phyloP scores from a whole-genome alignment of 2,113 vertebrate genomes.

The Oryzias celebensis region DNA sequence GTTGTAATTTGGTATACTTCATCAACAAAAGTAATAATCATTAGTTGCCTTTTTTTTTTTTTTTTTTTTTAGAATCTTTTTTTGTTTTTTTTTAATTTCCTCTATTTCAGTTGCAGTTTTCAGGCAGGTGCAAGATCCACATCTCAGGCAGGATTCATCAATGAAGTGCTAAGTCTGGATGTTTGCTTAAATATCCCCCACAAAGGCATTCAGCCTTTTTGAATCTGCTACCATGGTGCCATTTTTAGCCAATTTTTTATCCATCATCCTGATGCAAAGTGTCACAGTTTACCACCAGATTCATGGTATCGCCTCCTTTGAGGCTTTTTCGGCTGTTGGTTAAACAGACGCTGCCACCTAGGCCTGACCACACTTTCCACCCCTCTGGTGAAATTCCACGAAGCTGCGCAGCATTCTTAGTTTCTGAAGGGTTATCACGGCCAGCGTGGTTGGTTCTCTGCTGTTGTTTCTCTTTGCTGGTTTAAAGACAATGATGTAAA shows the following conservation, averaged over 20 bases:
- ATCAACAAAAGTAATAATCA: too few species aligned
- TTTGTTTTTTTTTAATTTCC: too few species aligned
- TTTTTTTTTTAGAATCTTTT: too few species aligned
- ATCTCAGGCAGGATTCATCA: constrained; percentile 13
- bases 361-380: constrained; percentile 60
- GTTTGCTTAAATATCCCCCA: constrained; percentile 24
- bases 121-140: not conserved
- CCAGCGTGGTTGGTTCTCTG: not conserved
- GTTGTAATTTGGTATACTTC: too few species aligned
- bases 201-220: constrained; percentile 2
- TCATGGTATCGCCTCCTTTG: not conserved
- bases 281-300: constrained; percentile 47
- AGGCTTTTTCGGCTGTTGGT: constrained; percentile 5
- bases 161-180: constrained; percentile 39
- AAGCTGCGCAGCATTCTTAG: constrained; percentile 54
- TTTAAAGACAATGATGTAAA: not conserved
- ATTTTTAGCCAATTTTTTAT: constrained; percentile 18
- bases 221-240: constrained; percentile 21
- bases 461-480: not conserved
- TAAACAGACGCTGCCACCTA: constrained; percentile 40
- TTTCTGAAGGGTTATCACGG: constrained; percentile 17
- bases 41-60: too few species aligned
- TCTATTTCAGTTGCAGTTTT: not conserved
- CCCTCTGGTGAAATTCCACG: constrained; percentile 69
- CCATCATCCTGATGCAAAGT: constrained; percentile 9